phyloP scores from a whole-genome alignment of 2,888 invertebrate genomes.

The Eupeodes latifasciatus region DNA sequence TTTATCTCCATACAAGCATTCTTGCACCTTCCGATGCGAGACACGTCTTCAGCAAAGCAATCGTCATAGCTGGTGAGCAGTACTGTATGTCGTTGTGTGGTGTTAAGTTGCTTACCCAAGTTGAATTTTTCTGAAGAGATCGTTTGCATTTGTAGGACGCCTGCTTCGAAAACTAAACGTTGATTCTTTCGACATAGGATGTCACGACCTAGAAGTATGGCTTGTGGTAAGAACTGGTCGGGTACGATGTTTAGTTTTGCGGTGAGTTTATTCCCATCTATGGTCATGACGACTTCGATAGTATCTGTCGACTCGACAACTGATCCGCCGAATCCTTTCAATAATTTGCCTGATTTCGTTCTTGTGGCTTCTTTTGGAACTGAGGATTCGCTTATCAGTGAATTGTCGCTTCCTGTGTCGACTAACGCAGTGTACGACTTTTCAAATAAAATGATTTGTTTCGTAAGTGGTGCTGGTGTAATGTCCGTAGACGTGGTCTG shows the following conservation, averaged over 20 bases:
- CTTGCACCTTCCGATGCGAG: constrained; percentile 35
- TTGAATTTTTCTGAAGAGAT: constrained; percentile 11
- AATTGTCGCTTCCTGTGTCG: constrained; percentile 67
- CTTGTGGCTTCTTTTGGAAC: constrained; percentile 10
- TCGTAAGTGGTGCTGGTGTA: too few relatives aligned
- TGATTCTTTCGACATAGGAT: constrained; percentile 52
- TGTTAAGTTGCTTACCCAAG: constrained; percentile 2
- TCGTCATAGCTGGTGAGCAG: neutral
- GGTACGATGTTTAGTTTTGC: constrained; percentile 45
- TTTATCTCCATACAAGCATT: constrained; percentile 45
- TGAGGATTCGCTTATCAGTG: constrained; percentile 48
- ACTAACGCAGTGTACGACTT: constrained; percentile 45
- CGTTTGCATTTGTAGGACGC: constrained; percentile 54
- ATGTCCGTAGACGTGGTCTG: neutral
- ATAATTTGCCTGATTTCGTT: constrained; percentile 9
- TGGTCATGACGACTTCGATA: constrained; percentile 32
- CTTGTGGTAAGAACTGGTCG: constrained; percentile 47
- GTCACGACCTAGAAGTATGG: constrained; percentile 64
- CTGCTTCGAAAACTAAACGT: constrained; percentile 56
- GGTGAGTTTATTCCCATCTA: constrained; percentile 35
- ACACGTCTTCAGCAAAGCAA: constrained; percentile 43
- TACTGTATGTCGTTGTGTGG: neutral
- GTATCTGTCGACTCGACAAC: constrained; percentile 41
- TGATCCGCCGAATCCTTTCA: constrained; percentile 69
- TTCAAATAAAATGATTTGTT: constrained; percentile 35